Conservation (phyloP, 1,140 invertebrate genomes). For the Rhynchophorus ferrugineus region DNA sequence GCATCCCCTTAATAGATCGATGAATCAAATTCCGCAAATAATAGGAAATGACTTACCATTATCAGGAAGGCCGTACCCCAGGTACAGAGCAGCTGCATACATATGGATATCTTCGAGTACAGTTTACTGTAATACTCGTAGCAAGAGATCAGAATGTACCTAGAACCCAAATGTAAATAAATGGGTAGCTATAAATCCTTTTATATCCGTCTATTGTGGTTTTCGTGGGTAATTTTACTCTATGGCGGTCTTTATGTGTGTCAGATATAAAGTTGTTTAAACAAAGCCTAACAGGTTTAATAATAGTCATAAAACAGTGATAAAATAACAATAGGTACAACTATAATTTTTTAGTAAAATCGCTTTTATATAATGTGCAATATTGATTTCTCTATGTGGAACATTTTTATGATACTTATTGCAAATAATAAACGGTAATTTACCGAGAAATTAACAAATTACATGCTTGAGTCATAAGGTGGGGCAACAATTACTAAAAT, state of each 20-base stretch:
- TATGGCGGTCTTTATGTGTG: background rate
- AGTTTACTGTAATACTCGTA: constrained; percentile 65
- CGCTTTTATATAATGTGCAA: too few species aligned
- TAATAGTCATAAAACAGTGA: too few species aligned
- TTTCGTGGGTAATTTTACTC: background rate
- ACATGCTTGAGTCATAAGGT: too few species aligned
- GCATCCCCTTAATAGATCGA: constrained; percentile 8
- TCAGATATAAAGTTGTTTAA: background rate
- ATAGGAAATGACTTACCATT: constrained; percentile 45
- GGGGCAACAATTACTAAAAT: too few species aligned
- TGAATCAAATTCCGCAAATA: constrained; percentile 16
- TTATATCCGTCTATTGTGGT: background rate
- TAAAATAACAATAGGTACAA: too few species aligned
- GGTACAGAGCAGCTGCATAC: constrained; percentile 64
- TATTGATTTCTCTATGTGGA: too few species aligned
- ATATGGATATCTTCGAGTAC: constrained; percentile 64
- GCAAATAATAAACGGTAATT: too few species aligned
- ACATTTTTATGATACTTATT: too few species aligned
- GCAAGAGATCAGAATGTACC: constrained; percentile 75
- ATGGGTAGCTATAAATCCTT: background rate
- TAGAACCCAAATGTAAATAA: constrained; percentile 41
- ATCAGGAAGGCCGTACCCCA: constrained; percentile 65
- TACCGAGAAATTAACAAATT: too few species aligned
- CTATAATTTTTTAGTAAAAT: too few species aligned
- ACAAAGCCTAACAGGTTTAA: background rate